Conservation (phyloP, 2,113 vertebrate species). For the Megaceryle maxima region DNA sequence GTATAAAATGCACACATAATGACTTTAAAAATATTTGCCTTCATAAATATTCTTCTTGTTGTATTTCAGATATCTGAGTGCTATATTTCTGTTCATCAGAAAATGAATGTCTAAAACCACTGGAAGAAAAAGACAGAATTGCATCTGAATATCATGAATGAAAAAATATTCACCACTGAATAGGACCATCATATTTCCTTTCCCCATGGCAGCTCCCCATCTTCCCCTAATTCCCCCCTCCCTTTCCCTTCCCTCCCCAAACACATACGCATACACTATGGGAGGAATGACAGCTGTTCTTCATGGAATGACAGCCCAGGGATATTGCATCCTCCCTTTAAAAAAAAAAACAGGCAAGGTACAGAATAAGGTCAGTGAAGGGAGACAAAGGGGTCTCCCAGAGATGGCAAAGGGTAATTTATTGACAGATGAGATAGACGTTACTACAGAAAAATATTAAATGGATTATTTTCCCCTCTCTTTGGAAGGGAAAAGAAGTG, state of each 20-base stretch:
- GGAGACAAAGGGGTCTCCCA: slow-evolving; percentile 65
- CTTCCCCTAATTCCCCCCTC: slow-evolving; percentile 31
- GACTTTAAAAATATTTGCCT: neutral
- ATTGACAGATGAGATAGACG: slow-evolving; percentile 67
- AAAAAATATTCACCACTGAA: slow-evolving; percentile 18
- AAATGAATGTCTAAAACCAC: neutral
- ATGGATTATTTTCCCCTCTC: slow-evolving; percentile 54
- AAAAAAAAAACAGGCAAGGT: slow-evolving; percentile 62
- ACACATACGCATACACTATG: slow-evolving; percentile 29
- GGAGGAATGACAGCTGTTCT: slow-evolving; percentile 75
- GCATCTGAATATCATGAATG: slow-evolving; percentile 35
- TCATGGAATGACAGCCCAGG: slow-evolving; percentile 72
- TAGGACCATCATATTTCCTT: slow-evolving; percentile 39
- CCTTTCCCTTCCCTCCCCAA: slow-evolving; percentile 26
- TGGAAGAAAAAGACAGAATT: neutral
- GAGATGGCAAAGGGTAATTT: slow-evolving; percentile 71
- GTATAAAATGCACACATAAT: neutral
- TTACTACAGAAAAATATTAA: slow-evolving; percentile 71
- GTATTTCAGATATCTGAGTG: neutral
- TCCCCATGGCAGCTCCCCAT: slow-evolving; percentile 20
- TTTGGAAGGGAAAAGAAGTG: slow-evolving; percentile 39
- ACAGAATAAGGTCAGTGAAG: slow-evolving; percentile 69
- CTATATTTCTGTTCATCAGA: neutral
- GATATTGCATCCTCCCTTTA: slow-evolving; percentile 66
- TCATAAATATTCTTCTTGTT: neutral